Base-by-base conservation (phyloP, 2,888 invertebrate genomes). In the Mimas tiliae region DNA sequence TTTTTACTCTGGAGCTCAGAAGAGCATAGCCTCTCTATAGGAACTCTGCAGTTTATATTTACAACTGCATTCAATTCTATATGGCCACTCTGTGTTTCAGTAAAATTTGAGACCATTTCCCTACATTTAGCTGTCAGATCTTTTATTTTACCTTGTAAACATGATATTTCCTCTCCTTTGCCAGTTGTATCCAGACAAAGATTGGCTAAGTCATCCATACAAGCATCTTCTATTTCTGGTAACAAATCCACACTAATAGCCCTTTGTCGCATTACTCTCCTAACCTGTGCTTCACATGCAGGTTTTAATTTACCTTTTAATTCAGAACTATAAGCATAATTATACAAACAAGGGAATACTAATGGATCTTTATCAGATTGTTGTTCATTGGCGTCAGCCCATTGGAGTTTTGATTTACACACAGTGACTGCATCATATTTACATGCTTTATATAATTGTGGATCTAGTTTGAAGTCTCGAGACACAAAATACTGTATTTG, bases 401-500 rank as follows among this genome's bases (percentile, higher is more conserved):
- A 98, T 48, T 96, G 95, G 19, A 95, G 94, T 74, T 95, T 96
- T 0, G 97, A 97, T 79, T 96, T 96, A 83, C 99, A 99, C 47
- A 96, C 94, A 66, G 95, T 95, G 4, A 95, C 94, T 2, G 99
- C 99, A 91, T 99, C 99, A 71, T 95, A 95, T 78, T 96, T 97
- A 83, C 99, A 99, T 42, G 96, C 96, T 80, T 96, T 95, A 83
- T 98, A 99, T 53, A 99, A 90, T 75, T 96, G 96, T 0, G 98
- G 97, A 88, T 99, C 98, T 62, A 99, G 91, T 79, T 97, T 98
- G 85, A 98, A 99, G 90, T 99, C 98, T 77, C 99, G 95, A 0
- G 98, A 97, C 70, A 99, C 96, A 89, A 99, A 99, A 88, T 99
- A 99, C 84, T 99, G 99, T 79, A 99, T 98, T 89, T 99, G 98